Conservation (phyloP, 2,113 vertebrate genomes). For the Ochotona curzoniae region DNA sequence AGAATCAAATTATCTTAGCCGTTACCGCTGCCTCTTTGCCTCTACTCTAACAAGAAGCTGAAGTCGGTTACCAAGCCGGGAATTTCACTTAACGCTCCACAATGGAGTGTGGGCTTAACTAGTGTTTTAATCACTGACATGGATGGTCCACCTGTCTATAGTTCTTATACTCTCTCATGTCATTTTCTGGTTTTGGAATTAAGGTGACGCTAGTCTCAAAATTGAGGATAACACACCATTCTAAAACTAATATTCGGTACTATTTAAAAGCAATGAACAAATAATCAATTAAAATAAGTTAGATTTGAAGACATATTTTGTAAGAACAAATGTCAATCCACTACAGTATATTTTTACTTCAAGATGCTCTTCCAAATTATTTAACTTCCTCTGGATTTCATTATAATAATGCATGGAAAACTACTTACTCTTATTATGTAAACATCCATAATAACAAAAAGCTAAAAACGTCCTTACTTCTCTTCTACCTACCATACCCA, state of each 20-base stretch:
- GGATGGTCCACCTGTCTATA: no score
- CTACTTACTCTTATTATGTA: not conserved
- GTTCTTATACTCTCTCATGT: no score
- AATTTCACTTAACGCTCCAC: no score
- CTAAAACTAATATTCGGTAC: not conserved
- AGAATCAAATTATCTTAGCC: no score
- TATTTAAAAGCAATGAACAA: slow-evolving; percentile 27
- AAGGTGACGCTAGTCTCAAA: not conserved
- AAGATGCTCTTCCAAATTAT: not conserved
- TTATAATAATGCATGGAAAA: not conserved
- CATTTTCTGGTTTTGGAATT: no score
- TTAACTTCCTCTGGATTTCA: not conserved
- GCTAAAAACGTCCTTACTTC: not conserved
- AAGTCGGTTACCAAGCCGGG: no score
- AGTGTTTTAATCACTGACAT: no score
- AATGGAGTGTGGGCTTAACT: no score
- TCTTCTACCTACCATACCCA: not conserved
- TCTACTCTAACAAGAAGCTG: no score
- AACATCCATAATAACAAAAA: not conserved
- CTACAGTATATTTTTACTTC: not conserved
- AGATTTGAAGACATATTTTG: not conserved
- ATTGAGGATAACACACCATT: not conserved
- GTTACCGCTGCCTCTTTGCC: no score
- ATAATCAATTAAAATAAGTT: not conserved
- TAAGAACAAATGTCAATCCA: not conserved